Evolutionary conservation across 2,113 vertebrate species (phyloP).

Genomic region (Salvelinus alpinus): DNA sequence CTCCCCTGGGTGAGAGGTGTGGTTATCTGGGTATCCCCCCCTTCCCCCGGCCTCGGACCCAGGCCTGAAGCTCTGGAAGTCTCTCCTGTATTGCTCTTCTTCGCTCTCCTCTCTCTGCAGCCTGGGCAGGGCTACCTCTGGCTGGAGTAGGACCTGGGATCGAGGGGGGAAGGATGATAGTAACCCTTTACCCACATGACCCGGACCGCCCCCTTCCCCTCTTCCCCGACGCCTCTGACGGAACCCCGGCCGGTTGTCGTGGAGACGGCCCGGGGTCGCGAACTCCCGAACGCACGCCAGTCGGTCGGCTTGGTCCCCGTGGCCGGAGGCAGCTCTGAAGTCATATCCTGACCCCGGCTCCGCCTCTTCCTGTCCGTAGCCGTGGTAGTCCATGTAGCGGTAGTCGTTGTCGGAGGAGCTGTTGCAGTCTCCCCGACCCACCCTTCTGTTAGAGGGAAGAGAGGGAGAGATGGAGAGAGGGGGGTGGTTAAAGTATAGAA

Average conservation of each 20-base stretch:
- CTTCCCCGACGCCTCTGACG: constrained; percentile 38
- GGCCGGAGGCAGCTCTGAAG: constrained; percentile 51
- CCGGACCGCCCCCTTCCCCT: constrained; percentile 1
- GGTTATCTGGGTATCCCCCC: constrained; percentile 53
- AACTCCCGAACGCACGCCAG: constrained; percentile 43
- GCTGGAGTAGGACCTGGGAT: constrained; percentile 11
- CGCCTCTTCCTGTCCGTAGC: constrained; percentile 67
- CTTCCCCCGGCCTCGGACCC: constrained; percentile 37
- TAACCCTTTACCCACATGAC: constrained; percentile 45
- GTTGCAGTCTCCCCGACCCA: constrained; percentile 82
- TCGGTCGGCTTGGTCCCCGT: constrained; percentile 53
- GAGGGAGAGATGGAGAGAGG: neutral
- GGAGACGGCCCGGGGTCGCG: constrained; percentile 38
- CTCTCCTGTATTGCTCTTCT: constrained; percentile 53
- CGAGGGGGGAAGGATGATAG: constrained; percentile 15
- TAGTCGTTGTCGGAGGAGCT: constrained; percentile 77
- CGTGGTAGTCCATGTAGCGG: constrained; percentile 83
- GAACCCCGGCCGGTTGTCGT: constrained; percentile 41
- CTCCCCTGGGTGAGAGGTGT: constrained; percentile 30
- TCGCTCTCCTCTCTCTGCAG: constrained; percentile 61
- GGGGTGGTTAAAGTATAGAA: neutral
- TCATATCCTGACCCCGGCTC: constrained; percentile 54
- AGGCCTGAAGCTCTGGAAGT: constrained; percentile 54
- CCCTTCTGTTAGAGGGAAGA: constrained; percentile 55
- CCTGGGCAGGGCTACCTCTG: constrained; percentile 37